phyloP scores from a whole-genome alignment of 1,140 invertebrate species.

The Thrips palmi region DNA sequence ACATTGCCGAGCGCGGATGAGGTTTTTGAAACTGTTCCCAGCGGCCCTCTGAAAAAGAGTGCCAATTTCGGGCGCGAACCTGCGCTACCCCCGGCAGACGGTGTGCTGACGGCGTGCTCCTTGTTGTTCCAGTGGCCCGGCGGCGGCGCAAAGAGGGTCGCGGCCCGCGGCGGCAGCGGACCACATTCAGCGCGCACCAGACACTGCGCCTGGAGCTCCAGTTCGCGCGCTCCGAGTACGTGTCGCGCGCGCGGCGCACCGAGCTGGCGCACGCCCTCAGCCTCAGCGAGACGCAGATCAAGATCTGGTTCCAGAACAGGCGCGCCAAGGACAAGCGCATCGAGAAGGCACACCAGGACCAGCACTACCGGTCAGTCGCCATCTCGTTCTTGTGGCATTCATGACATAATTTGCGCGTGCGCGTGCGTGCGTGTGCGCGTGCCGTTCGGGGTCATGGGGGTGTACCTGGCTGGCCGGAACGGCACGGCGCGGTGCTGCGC shows the following conservation, averaged over 20 bases:
- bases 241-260: slow-evolving; percentile 64
- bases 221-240: slow-evolving; percentile 78
- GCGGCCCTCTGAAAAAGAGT: too few relatives aligned
- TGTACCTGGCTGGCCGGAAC: too few relatives aligned
- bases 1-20: too few relatives aligned
- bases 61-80: too few relatives aligned
- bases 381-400: too few relatives aligned
- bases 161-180: slow-evolving; percentile 68
- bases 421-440: too few relatives aligned
- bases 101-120: too few relatives aligned
- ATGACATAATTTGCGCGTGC: too few relatives aligned
- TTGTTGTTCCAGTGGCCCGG: slow-evolving; percentile 47
- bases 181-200: slow-evolving; percentile 87
- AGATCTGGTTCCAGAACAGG: slow-evolving; percentile 94
- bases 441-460: too few relatives aligned
- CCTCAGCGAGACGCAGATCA: slow-evolving; percentile 85
- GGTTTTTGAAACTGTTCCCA: too few relatives aligned
- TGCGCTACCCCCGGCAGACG: too few relatives aligned
- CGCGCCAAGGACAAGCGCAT: slow-evolving; percentile 90
- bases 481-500: too few relatives aligned
- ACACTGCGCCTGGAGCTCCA: slow-evolving; percentile 78
- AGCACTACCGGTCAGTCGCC: slow-evolving; percentile 63
- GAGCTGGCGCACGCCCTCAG: slow-evolving; percentile 67
- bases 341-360: slow-evolving; percentile 86
- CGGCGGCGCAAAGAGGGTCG: slow-evolving; percentile 68